Percentiles rank a stretch among this genome's conserved stretches.
Evolutionary conservation across 2,797 vertebrate genomes (phyloP).

Genomic region (Limnodromus scolopaceus): DNA sequence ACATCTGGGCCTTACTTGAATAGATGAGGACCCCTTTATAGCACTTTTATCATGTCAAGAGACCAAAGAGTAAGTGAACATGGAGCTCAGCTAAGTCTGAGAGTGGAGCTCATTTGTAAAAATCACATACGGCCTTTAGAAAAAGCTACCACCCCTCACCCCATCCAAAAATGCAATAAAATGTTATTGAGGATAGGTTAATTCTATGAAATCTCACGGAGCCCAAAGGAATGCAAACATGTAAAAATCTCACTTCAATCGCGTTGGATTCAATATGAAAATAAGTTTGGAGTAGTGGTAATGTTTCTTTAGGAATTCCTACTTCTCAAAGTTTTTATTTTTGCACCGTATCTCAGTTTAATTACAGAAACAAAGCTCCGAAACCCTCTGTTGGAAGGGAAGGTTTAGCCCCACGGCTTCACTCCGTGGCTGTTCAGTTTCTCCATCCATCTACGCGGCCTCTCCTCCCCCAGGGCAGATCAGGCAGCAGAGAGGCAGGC

Average conservation of each 20-base stretch:
- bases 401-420: not conserved
- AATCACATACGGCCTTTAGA: not conserved
- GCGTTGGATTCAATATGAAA: not conserved
- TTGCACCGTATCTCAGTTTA: not conserved
- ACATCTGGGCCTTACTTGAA: not conserved
- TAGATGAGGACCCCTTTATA: not conserved
- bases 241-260: not conserved
- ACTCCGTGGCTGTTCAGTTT: not conserved
- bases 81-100: not conserved
- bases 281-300: not conserved
- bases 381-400: not conserved
- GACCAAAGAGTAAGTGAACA: not conserved
- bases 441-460: not conserved
- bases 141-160: not conserved
- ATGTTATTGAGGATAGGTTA: not conserved
- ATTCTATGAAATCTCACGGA: not conserved
- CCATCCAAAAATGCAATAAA: not conserved
- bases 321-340: not conserved
- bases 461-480: rapidly evolving
- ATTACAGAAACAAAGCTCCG: not conserved
- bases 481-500: not conserved
- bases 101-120: not conserved
- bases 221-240: not conserved
- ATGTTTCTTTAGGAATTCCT: not conserved
- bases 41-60: not conserved